phyloP scores from a whole-genome alignment of 2,888 invertebrate species.

The Lochmaea crataegi region DNA sequence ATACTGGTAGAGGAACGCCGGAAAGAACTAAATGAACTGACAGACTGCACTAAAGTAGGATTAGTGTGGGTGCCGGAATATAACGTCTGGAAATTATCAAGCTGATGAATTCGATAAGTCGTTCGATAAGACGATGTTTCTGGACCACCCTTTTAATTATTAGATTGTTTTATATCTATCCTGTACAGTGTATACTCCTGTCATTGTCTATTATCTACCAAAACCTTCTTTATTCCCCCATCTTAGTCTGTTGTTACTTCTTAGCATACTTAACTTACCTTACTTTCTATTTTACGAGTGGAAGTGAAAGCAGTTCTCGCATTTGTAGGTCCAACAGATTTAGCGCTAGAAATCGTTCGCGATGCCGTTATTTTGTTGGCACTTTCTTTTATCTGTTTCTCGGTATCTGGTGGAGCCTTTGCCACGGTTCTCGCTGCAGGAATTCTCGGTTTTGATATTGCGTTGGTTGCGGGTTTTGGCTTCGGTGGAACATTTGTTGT shows the following conservation, averaged over 20 bases:
- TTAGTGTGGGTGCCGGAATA: no score
- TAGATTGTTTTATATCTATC: no score
- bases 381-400: slow-evolving; percentile 76
- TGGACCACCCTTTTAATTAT: no score
- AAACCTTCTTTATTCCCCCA: not conserved
- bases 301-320: slow-evolving; percentile 8
- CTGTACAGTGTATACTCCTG: not conserved
- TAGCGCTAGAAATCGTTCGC: slow-evolving; percentile 54
- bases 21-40: no score
- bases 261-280: slow-evolving; percentile 47
- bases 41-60: no score
- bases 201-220: not conserved
- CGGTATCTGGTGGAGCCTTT: slow-evolving; percentile 57
- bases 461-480: slow-evolving; percentile 46
- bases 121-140: no score
- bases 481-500: slow-evolving; percentile 44
- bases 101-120: no score
- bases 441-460: slow-evolving; percentile 51
- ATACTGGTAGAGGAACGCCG: no score
- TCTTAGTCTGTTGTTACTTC: not conserved
- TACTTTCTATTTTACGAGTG: slow-evolving; percentile 57
- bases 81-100: no score
- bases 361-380: slow-evolving; percentile 72
- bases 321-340: slow-evolving; percentile 45
- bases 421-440: slow-evolving; percentile 52